phyloP scores from a whole-genome alignment of 1,140 invertebrate genomes.

The Drosophila littoralis region DNA sequence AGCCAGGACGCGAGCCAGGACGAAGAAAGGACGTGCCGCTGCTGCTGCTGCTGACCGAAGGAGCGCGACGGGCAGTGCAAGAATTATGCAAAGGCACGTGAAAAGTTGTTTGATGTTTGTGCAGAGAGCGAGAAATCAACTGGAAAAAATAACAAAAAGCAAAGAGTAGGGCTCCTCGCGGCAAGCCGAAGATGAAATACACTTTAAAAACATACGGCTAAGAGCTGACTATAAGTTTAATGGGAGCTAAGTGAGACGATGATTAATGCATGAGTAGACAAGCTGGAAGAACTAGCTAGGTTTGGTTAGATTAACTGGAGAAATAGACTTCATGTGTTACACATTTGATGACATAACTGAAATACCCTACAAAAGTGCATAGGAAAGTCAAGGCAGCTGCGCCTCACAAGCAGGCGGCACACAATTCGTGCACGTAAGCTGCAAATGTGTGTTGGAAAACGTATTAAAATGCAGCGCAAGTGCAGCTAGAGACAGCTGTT shows the following conservation, averaged over 20 bases:
- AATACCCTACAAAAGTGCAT: too few species aligned
- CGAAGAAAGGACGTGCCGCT: constrained; percentile 46
- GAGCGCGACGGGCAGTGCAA: constrained; percentile 15
- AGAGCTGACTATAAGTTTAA: too few species aligned
- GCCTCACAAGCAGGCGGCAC: too few species aligned
- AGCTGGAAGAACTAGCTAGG: too few species aligned
- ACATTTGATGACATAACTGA: too few species aligned
- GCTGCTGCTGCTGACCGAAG: constrained; percentile 42
- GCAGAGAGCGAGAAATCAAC: constrained; percentile 61
- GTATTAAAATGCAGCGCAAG: not conserved
- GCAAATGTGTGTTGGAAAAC: constrained; percentile 37
- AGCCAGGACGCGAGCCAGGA: not conserved
- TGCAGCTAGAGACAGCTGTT: not conserved
- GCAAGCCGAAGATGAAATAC: not conserved
- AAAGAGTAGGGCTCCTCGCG: constrained; percentile 36
- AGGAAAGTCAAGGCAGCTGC: too few species aligned
- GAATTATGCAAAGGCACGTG: constrained; percentile 79
- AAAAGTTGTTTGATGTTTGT: constrained; percentile 75
- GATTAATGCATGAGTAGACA: too few species aligned
- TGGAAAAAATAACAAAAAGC: constrained; percentile 50
- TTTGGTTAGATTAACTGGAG: too few species aligned
- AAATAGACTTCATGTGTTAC: too few species aligned
- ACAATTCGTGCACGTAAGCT: constrained; percentile 45
- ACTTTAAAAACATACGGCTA: too few species aligned
- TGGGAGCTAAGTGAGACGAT: too few species aligned